A percentile compares a stretch with the other conserved stretches of the same genome.
phyloP scores from a whole-genome alignment of 2,888 invertebrate species.

The Drosophila sordidula region DNA sequence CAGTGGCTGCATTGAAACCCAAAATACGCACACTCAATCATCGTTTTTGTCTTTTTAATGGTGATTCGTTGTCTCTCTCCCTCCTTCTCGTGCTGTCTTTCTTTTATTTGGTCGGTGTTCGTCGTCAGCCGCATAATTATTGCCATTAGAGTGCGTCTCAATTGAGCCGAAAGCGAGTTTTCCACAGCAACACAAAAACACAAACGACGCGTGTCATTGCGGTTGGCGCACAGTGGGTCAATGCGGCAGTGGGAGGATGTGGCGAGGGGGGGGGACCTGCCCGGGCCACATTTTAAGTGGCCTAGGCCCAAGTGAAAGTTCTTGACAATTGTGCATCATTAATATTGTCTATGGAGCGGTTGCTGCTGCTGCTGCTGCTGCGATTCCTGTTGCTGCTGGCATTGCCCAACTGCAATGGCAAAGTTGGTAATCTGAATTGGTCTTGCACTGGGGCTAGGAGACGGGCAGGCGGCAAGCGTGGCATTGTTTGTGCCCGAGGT shows the following conservation, averaged over 20 bases:
- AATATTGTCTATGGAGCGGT: constrained; percentile 71
- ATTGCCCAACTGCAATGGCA: constrained; percentile 42
- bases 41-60: constrained; percentile 80
- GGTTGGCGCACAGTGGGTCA: constrained; percentile 68
- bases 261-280: constrained; percentile 43
- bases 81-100: not conserved
- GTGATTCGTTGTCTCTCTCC: constrained; percentile 41
- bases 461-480: constrained; percentile 34
- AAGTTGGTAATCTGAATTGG: constrained; percentile 60
- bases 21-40: constrained; percentile 80
- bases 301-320: constrained; percentile 76
- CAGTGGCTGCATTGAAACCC: constrained; percentile 69
- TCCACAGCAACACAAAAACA: constrained; percentile 42
- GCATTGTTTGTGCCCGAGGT: constrained; percentile 54
- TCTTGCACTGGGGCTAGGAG: constrained; percentile 13
- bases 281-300: constrained; percentile 66
- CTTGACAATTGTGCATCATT: constrained; percentile 79
- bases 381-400: constrained; percentile 9
- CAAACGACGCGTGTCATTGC: constrained; percentile 77
- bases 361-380: constrained; percentile 22
- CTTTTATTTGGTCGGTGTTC: constrained; percentile 29
- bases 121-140: constrained; percentile 74
- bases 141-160: constrained; percentile 80
- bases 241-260: constrained; percentile 9
- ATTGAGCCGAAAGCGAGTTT: constrained; percentile 63